Evolutionary conservation across 2,888 invertebrate species (phyloP), one percentile per base, ranked within the genome.

Genomic region (Arrhopalites spinosus): DNA sequence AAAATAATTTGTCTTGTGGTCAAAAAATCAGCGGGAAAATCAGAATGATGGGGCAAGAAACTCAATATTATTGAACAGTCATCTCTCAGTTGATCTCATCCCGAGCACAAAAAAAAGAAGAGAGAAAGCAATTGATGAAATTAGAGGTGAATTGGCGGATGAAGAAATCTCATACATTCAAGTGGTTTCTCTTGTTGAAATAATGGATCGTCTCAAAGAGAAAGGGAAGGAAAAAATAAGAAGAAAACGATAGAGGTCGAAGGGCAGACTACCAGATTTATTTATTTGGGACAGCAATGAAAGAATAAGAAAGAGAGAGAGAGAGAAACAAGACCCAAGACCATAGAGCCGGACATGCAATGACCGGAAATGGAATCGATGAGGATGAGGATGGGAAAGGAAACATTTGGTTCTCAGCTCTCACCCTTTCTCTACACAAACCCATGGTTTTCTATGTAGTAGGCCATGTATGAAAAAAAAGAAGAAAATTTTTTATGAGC

Each of bases 361-460:
- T 72, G 72, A 72, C 72, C 72, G 72, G 72, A 72, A 72, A 72
- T 72, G 25, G 64, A 72, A 72, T 63, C 72, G 72, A 61, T 47
- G 64, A 64, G 63, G 72, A 61, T 47, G 64, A 64, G 63, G 72
- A 72, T 72, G 72, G 72, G 72, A 72, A 66, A 72, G 72, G 72
- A 72, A 72, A 72, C 72, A 72, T 72, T 72, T 72, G 61, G 27
- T 47, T n/a, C 68, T 27, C 25, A 50, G 2, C 47, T 50, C 25
- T 68, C 50, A 3, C 68, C 20, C 27, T 70, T n/a, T 15, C 23
- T 5, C 56, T 15, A n/a, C 56, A 56, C 56, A 56, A 20, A 20
- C 56, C 15, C 56, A 20, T n/a, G 56, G 7, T 23, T 8, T 23
- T 5, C 7, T 5, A 23, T 20, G n/a, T 8, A 23, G 17, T 20